Evolutionary conservation across 2,113 vertebrate species (phyloP).

Genomic region (Periophthalmus modestus): DNA sequence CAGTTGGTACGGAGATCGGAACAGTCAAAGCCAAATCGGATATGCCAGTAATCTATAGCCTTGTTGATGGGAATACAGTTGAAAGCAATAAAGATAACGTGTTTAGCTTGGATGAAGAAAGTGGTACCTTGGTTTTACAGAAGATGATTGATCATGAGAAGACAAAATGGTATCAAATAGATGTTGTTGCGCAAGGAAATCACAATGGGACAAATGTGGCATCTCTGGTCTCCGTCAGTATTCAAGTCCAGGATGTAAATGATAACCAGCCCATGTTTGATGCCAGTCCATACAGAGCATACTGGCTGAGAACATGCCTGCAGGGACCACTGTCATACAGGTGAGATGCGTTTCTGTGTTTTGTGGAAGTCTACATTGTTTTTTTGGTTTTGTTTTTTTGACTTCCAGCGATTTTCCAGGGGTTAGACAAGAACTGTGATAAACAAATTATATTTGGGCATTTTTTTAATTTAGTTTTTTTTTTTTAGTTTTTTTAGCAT

Average conservation of each 20-base stretch:
- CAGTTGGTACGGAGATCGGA: constrained; percentile 90
- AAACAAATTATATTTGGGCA: too few species aligned
- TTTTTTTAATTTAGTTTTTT: too few species aligned
- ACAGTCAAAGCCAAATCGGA: constrained; percentile 86
- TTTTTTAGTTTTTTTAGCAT: too few species aligned
- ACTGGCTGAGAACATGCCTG: constrained; percentile 93
- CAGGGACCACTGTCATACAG: constrained; percentile 92
- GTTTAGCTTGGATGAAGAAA: constrained; percentile 86
- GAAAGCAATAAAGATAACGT: constrained; percentile 91
- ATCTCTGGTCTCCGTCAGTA: constrained; percentile 89
- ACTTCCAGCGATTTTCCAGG: too few species aligned
- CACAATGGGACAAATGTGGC: constrained; percentile 87
- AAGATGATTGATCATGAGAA: constrained; percentile 92
- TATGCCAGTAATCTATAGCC: constrained; percentile 91
- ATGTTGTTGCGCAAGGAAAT: constrained; percentile 88
- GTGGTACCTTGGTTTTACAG: constrained; percentile 85
- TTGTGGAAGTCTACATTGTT: too few species aligned
- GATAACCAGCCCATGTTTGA: constrained; percentile 95
- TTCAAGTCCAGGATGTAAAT: constrained; percentile 95
- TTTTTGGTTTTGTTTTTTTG: too few species aligned
- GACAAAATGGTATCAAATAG: constrained; percentile 94
- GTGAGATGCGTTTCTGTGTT: constrained; percentile 31
- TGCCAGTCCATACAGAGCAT: constrained; percentile 89
- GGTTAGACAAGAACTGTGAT: too few species aligned
- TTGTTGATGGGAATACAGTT: constrained; percentile 91